These are phyloP conservation scores for Lepidothrix coronata DNA, from an alignment of 2,113 vertebrate genomes.

Conservation along the genomic window DNA sequence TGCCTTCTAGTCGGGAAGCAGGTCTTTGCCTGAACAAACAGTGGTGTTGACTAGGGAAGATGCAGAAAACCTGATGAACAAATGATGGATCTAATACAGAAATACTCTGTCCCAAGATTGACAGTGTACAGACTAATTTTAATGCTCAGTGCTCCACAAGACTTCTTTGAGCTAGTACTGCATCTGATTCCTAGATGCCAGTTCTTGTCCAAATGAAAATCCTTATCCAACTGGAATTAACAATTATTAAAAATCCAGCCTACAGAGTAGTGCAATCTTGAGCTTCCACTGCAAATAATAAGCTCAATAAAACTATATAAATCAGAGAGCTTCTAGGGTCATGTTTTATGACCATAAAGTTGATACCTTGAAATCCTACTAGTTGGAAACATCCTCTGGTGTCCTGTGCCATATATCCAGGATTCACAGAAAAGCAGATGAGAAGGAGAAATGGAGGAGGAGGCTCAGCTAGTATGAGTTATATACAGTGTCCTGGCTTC, in stretches of 20 bases:
- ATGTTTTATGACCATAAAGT: not conserved
- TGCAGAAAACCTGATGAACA: not conserved
- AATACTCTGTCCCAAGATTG: not conserved
- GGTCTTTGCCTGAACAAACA: not conserved
- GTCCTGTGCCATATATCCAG: not conserved
- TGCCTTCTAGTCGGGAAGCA: not conserved
- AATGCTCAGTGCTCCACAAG: not conserved
- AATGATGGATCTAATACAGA: not conserved
- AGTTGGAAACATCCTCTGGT: not conserved
- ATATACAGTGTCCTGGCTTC: not conserved
- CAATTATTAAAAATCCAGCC: not conserved
- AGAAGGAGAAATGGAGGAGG: not conserved
- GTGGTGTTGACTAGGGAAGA: not conserved
- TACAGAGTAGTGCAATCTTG: not conserved
- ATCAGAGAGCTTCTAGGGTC: not conserved
- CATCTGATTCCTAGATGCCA: not conserved
- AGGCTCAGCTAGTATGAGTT: rapidly evolving
- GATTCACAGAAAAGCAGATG: not conserved
- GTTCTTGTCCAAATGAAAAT: not conserved
- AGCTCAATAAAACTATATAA: not conserved
- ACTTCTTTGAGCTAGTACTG: not conserved
- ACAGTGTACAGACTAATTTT: not conserved
- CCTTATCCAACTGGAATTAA: not conserved
- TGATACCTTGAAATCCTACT: not conserved
- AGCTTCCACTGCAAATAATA: not conserved